Evolutionary conservation across 1,140 invertebrate genomes (phyloP).

Genomic region (Halictus rubicundus): DNA sequence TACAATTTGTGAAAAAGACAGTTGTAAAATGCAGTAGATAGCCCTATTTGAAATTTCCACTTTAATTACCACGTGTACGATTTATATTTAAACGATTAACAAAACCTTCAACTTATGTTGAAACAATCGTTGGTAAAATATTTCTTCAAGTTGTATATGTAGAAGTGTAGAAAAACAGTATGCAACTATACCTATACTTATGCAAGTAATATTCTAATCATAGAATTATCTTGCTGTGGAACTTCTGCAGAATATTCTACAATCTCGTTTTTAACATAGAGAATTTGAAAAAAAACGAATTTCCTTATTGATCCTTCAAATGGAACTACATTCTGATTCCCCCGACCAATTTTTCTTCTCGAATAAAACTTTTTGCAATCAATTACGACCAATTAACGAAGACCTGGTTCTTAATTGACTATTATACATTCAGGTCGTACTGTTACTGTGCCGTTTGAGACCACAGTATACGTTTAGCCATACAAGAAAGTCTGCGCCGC

Average conservation of each 20-base stretch:
- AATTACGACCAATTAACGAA: slow-evolving; percentile 10
- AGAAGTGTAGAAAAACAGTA: no score
- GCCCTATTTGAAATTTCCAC: no score
- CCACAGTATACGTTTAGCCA: slow-evolving; percentile 96
- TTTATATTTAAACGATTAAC: no score
- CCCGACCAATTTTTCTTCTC: not conserved
- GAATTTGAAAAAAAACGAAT: not conserved
- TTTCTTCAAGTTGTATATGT: no score
- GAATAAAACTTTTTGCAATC: not conserved
- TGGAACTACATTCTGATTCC: not conserved
- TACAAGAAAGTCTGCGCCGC: slow-evolving; percentile 89
- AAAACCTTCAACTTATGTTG: no score
- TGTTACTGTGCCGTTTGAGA: slow-evolving; percentile 93
- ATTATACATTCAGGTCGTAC: slow-evolving; percentile 87
- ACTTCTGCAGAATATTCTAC: not conserved
- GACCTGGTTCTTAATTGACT: slow-evolving; percentile 19
- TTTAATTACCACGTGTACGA: no score
- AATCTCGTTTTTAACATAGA: not conserved
- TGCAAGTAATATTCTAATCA: no score
- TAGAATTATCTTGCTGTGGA: no score
- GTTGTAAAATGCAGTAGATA: no score
- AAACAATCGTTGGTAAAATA: no score
- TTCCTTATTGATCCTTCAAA: not conserved
- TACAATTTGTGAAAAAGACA: no score
- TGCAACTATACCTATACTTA: no score